Percentiles rank a stretch among this genome's conserved stretches.
Evolutionary conservation across 2,888 invertebrate species (phyloP).

Genomic region (Pristionchus japonicus): DNA sequence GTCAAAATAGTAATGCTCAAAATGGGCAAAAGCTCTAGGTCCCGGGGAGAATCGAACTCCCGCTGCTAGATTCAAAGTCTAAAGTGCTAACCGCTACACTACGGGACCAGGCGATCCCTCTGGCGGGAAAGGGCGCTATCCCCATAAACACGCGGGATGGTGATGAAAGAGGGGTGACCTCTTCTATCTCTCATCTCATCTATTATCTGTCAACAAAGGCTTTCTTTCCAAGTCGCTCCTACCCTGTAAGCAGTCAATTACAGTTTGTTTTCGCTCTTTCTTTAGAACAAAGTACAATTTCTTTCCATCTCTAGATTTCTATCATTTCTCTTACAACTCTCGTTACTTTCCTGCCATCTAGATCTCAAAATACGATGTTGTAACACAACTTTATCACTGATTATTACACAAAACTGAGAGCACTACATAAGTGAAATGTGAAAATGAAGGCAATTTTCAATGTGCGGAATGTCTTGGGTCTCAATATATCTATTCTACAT

Average conservation of each 20-base stretch:
- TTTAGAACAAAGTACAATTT: no score
- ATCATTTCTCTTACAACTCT: background rate
- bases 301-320: background rate
- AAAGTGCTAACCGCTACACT: background rate
- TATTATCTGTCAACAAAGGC: background rate
- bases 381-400: conserved; percentile 1
- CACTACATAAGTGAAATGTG: background rate
- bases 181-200: background rate
- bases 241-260: no score
- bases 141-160: background rate
- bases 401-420: background rate
- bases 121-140: background rate
- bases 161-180: background rate
- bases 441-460: conserved; percentile 32
- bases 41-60: conserved; percentile 44
- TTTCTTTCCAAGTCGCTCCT: no score
- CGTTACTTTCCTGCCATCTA: background rate
- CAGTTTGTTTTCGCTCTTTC: no score
- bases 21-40: background rate
- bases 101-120: background rate
- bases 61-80: conserved; percentile 46
- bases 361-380: background rate
- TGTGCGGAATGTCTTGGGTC: conserved; percentile 35
- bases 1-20: background rate
- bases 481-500: background rate